Evolutionary conservation across 2,888 invertebrate genomes (phyloP).

Genomic region (Aporophyla nigra): DNA sequence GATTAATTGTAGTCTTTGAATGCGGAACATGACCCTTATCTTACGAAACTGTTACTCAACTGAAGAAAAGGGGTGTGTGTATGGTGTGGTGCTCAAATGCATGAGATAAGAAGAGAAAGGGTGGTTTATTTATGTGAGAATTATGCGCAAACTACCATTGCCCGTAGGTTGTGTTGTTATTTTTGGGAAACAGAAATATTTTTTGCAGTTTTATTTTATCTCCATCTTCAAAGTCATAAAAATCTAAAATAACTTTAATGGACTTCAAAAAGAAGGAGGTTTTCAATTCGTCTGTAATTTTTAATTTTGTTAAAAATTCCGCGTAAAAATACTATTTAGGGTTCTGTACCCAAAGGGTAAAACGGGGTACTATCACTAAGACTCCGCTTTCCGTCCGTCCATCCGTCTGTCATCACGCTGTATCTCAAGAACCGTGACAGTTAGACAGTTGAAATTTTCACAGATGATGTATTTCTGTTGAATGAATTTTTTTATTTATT

Average conservation of each 20-base stretch:
- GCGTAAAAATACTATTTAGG: no score
- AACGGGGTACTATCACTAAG: no score
- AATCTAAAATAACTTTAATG: background rate
- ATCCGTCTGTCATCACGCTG: no score
- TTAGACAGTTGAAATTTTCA: no score
- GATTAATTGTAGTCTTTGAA: background rate
- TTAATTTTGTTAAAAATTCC: no score
- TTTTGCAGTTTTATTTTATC: background rate
- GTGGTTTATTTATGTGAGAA: constrained; percentile 58
- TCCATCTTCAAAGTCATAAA: background rate
- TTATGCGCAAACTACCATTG: constrained; percentile 53
- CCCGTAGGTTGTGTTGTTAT: constrained; percentile 21
- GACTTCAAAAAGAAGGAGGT: no score
- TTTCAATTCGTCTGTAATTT: no score
- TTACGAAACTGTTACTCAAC: constrained; percentile 25
- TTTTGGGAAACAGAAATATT: background rate
- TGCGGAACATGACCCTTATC: constrained; percentile 9
- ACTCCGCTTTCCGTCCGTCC: no score
- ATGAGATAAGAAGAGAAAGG: constrained; percentile 43
- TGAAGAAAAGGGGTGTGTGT: constrained; percentile 7
- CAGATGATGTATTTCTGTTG: no score
- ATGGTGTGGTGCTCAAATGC: constrained; percentile 29
- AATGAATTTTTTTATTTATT: no score
- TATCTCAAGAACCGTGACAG: no score
- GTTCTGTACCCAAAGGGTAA: no score